phyloP scores from a whole-genome alignment of 1,140 invertebrate genomes.

The Drosophila micromelanica region DNA sequence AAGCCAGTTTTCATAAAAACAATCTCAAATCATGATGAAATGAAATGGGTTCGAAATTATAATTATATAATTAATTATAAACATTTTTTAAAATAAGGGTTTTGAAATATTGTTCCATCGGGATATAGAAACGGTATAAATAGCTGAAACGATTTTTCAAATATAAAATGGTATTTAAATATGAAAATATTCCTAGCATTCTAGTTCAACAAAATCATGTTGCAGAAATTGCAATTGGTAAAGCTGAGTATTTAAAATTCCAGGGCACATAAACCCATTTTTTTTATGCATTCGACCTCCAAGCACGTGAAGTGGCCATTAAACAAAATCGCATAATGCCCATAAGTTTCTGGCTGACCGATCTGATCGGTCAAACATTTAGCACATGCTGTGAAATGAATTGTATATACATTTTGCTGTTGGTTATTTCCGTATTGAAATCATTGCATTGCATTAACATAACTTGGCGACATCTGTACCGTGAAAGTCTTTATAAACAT shows the following conservation, averaged over 20 bases:
- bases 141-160: no score
- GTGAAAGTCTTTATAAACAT: slow-evolving; percentile 60
- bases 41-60: no score
- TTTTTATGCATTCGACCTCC: slow-evolving; percentile 15
- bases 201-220: slow-evolving; percentile 7
- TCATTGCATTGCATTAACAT: not conserved
- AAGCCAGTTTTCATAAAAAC: no score
- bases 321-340: slow-evolving; percentile 20
- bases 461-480: slow-evolving; percentile 27
- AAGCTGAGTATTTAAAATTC: not conserved
- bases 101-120: no score
- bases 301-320: slow-evolving; percentile 25
- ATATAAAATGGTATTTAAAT: no score
- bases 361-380: not conserved
- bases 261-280: slow-evolving; percentile 20
- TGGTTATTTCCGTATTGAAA: slow-evolving; percentile 1
- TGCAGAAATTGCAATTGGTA: not conserved
- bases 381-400: not conserved
- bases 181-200: not conserved
- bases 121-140: no score
- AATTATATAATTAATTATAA: no score
- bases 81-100: no score
- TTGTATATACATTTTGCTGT: not conserved
- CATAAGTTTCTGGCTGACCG: not conserved
- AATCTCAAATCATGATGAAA: no score